Conservation (phyloP, 2,888 invertebrate species). For the Spilarctia lutea region DNA sequence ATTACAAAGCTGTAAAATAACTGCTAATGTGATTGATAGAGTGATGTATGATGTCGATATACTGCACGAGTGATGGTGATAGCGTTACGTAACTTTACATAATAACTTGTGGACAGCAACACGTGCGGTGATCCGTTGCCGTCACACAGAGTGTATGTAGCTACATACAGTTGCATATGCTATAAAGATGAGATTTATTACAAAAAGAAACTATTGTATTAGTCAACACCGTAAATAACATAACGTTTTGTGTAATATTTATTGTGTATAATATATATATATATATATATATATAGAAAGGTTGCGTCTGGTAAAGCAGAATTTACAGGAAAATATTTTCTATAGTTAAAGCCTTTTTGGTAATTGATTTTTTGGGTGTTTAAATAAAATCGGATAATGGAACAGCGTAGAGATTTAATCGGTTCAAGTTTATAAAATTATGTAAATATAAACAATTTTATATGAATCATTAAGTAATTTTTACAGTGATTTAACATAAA, state of each 20-base stretch:
- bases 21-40: constrained; percentile 6
- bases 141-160: not conserved
- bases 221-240: not conserved
- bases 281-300: too few relatives aligned
- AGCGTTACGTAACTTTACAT: constrained; percentile 2
- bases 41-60: not conserved
- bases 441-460: not conserved
- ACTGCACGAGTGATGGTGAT: not conserved
- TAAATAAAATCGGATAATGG: not conserved
- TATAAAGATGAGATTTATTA: not conserved
- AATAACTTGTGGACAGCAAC: not conserved
- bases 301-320: not conserved
- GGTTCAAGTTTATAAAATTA: not conserved
- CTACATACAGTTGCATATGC: not conserved
- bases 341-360: not conserved
- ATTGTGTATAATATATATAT: too few relatives aligned
- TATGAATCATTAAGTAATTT: not conserved
- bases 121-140: not conserved
- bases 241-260: too few relatives aligned
- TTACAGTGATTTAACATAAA: not conserved
- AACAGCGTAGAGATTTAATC: too few relatives aligned
- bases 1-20: not conserved
- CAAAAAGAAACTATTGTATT: not conserved
- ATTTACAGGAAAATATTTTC: not conserved
- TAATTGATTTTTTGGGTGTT: not conserved